phyloP scores from a whole-genome alignment of 2,888 invertebrate species.

The Agrilus biguttatus region DNA sequence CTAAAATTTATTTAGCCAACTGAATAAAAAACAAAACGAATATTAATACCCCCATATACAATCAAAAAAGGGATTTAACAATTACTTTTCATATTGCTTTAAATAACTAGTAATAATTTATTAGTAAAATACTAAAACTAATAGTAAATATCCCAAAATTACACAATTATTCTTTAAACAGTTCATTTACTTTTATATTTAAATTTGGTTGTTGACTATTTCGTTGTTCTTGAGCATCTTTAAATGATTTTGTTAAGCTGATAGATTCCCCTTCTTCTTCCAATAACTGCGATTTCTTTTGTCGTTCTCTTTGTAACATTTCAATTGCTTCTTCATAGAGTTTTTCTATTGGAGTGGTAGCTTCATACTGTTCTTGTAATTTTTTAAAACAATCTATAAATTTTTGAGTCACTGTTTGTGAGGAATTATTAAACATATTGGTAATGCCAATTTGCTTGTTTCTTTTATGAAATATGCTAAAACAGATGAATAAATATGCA shows the following conservation, averaged over 20 bases:
- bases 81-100: too few relatives aligned
- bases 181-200: slow-evolving; percentile 2
- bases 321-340: slow-evolving; percentile 30
- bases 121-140: not conserved
- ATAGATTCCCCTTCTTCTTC: slow-evolving; percentile 3
- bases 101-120: not conserved
- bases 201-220: slow-evolving; percentile 13
- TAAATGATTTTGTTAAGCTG: slow-evolving; percentile 14
- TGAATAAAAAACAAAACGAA: too few relatives aligned
- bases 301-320: slow-evolving; percentile 20
- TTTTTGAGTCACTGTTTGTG: slow-evolving; percentile 40
- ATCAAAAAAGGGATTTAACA: too few relatives aligned
- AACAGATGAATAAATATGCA: slow-evolving; percentile 15
- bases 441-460: slow-evolving; percentile 39
- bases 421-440: slow-evolving; percentile 36
- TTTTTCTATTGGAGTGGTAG: slow-evolving; percentile 35
- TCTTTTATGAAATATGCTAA: slow-evolving; percentile 50
- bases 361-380: slow-evolving; percentile 33
- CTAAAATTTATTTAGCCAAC: too few relatives aligned
- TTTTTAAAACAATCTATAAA: slow-evolving; percentile 47
- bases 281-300: slow-evolving; percentile 3
- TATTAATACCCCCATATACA: too few relatives aligned
- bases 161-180: slow-evolving; percentile 3
- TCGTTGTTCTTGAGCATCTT: slow-evolving; percentile 11
- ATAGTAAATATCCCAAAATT: not conserved